Base-by-base conservation (phyloP, 2,888 invertebrate species). In the Syrphus vitripennis region DNA sequence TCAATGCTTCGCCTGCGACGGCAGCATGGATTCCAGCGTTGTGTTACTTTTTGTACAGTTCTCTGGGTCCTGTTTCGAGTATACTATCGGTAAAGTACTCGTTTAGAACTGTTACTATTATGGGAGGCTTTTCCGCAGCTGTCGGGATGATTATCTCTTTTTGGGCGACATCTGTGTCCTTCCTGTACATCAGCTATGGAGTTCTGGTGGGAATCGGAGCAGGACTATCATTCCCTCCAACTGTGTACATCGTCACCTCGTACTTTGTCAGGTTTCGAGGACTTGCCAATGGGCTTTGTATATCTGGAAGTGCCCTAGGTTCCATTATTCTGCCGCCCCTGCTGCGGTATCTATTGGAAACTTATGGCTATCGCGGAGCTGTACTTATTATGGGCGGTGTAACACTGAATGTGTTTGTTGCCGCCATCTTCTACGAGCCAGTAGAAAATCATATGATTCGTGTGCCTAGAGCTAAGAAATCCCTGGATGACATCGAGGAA, bases 31-130 rank as follows among this genome's bases (percentile, higher is more conserved):
- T 97, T 88, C 97, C 97, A n/a, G 96, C 97, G 0, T 92, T 97
- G 7, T 97, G 97, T 90, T 97, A 97, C 91, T 97, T 97, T 91
- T 93, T 97, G 4, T 97, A 97, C 93, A 97, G 97, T 92, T 97
- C 97, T 88, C 93, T 97, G 90, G 97, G 97, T 89, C 97, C 97
- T 14, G 90, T 97, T 50, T 97, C 97, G 10, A 97, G 97, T 89
- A 95, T 97, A 88, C 93, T 97, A 69, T 97, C 97, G 0, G 95
- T 97, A 84, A 96, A 95, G 90, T 97, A 96, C 94, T 97, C 97
- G 26, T 97, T 96, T 90, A 93, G 96, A 61, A 96, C 96, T 12
- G 97, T 97, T 37, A 97, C 97, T 0, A 93, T 97, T 14, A 93
- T 97, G 29, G 97, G 97, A 7, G 97, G 97, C 5, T 94, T 95